Percentiles rank a stretch among this genome's conserved stretches.
Evolutionary conservation across 2,888 invertebrate genomes (phyloP).

Genomic region (Spilosoma lubricipeda): DNA sequence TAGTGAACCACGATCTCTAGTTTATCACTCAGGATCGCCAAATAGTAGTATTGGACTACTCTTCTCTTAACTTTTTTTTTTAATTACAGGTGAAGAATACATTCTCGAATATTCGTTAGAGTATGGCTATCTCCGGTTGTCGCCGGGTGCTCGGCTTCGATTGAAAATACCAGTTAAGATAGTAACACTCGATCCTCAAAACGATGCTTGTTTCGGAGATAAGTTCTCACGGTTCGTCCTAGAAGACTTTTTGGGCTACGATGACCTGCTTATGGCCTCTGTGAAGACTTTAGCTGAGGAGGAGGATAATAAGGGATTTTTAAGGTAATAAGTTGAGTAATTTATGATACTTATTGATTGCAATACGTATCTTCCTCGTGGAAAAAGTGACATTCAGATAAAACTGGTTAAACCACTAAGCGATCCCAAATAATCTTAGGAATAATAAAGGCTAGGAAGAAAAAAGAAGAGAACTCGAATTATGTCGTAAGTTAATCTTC

Average conservation of each 20-base stretch:
- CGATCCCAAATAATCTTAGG: too few species aligned
- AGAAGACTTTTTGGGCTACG: slow-evolving; percentile 97
- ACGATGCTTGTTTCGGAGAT: slow-evolving; percentile 97
- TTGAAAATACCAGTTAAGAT: slow-evolving; percentile 97
- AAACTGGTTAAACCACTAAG: too few species aligned
- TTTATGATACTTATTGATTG: background rate
- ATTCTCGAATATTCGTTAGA: slow-evolving; percentile 99
- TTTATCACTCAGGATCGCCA: background rate
- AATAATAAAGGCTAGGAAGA: too few species aligned
- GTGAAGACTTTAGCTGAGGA: slow-evolving; percentile 98
- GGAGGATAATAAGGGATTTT: slow-evolving; percentile 98
- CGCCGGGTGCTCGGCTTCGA: slow-evolving; percentile 93
- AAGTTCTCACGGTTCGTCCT: slow-evolving; percentile 95
- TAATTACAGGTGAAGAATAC: slow-evolving; percentile 93
- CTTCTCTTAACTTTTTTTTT: background rate
- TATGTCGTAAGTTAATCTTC: too few species aligned
- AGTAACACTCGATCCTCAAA: slow-evolving; percentile 94
- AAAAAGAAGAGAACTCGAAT: too few species aligned
- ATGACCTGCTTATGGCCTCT: slow-evolving; percentile 98
- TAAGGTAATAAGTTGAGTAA: slow-evolving; percentile 87
- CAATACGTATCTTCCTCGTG: background rate
- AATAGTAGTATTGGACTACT: too few species aligned
- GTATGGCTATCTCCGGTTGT: slow-evolving; percentile 97
- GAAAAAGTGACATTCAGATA: too few species aligned
- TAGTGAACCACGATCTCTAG: too few species aligned